A percentile compares a stretch with the other conserved stretches of the same genome.
These are phyloP conservation scores for Leptodactylus fuscus DNA, from an alignment of 2,113 vertebrate species.

Conservation along the genomic window DNA sequence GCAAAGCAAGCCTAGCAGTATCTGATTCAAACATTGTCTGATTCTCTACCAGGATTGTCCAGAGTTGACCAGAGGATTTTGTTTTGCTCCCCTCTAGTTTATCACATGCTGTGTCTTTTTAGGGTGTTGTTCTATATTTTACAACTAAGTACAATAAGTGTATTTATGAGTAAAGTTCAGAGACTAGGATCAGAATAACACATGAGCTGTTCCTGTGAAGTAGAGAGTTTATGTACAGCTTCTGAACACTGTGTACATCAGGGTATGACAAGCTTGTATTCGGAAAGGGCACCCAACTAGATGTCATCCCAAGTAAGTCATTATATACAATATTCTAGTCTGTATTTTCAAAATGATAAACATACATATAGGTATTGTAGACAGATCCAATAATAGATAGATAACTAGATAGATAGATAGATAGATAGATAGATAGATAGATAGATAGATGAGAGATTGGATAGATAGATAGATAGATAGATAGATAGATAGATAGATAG, in stretches of 20 bases:
- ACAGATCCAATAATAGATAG: no score
- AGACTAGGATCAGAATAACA: no score
- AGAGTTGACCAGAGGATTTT: background rate
- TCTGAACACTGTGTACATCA: conserved; percentile 4
- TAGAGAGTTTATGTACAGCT: background rate
- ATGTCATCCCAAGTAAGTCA: conserved; percentile 20
- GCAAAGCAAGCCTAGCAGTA: no score
- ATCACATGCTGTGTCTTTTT: no score
- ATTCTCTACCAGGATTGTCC: background rate
- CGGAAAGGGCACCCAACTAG: background rate
- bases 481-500: no score
- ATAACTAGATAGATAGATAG: no score
- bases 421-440: background rate
- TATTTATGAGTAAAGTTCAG: background rate
- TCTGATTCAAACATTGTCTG: no score
- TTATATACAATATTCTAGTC: background rate
- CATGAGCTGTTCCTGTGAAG: background rate
- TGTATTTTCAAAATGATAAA: no score
- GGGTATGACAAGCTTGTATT: conserved; percentile 4
- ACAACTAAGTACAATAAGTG: no score
- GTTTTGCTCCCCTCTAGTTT: background rate
- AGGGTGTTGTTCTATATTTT: background rate
- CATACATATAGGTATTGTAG: no score
- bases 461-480: no score
- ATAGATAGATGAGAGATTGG: no score